These are phyloP conservation scores for Caenorhabditis imperialis DNA, from an alignment of 2,888 invertebrate genomes.

Conservation along the genomic window DNA sequence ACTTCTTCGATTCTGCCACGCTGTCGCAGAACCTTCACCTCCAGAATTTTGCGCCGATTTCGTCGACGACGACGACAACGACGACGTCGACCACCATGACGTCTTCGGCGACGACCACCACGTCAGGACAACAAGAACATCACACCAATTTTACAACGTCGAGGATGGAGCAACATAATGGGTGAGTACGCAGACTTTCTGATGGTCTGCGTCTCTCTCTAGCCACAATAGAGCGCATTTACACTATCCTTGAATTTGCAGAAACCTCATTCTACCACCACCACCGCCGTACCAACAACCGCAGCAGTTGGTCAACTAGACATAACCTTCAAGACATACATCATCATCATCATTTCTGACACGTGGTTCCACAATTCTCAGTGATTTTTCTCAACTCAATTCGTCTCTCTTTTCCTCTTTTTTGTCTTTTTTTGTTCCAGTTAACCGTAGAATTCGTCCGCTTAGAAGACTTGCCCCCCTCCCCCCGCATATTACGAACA, in stretches of 20 bases:
- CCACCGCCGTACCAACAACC: conserved; percentile 56
- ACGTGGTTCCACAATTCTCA: conserved; percentile 54
- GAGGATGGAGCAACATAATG: conserved; percentile 45
- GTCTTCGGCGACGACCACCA: conserved; percentile 5
- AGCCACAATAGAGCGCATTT: neutral
- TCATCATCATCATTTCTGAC: conserved; percentile 46
- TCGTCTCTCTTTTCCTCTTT: conserved; percentile 4
- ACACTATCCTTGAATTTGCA: conserved; percentile 3
- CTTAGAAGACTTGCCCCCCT: conserved; percentile 33
- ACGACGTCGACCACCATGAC: conserved; percentile 22
- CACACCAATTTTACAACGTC: conserved; percentile 2
- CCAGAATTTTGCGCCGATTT: conserved; percentile 15
- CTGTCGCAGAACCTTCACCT: conserved; percentile 46
- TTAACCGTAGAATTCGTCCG: conserved; percentile 35
- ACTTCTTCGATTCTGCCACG: conserved; percentile 53
- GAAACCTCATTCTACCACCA: conserved; percentile 51
- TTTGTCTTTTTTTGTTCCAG: conserved; percentile 1
- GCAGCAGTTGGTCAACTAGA: conserved; percentile 54
- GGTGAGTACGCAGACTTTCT: conserved; percentile 24
- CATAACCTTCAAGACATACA: conserved; percentile 16
- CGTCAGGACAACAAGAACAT: conserved; percentile 4
- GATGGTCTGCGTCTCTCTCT: no score
- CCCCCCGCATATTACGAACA: conserved; percentile 15
- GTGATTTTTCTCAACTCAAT: conserved; percentile 38
- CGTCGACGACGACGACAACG: conserved; percentile 9